Evolutionary conservation across 2,888 invertebrate species (phyloP).

Genomic region (Antheraea assamensis): DNA sequence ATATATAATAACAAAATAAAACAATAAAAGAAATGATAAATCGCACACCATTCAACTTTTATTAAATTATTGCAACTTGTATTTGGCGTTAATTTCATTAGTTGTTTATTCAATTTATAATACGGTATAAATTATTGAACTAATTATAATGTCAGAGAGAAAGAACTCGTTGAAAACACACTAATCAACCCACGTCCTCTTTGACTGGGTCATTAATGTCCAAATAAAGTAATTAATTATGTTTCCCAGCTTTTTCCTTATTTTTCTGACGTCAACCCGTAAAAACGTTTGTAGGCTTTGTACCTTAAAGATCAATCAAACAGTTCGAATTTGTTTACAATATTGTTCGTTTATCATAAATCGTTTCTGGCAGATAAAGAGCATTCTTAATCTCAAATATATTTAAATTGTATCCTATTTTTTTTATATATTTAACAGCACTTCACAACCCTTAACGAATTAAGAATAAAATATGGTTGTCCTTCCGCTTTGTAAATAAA

Average conservation of each 20-base stretch:
- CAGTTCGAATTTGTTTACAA: conserved; percentile 59
- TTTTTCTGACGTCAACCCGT: conserved; percentile 69
- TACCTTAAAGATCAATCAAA: conserved; percentile 76
- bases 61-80: neutral
- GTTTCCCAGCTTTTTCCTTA: conserved; percentile 69
- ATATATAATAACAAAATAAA: too few relatives aligned
- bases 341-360: conserved; percentile 56
- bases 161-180: conserved; percentile 60
- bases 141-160: conserved; percentile 47
- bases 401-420: too few relatives aligned
- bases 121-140: conserved; percentile 9
- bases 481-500: neutral
- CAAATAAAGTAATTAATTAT: conserved; percentile 81
- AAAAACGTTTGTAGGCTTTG: conserved; percentile 66
- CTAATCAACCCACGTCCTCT: conserved; percentile 73
- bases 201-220: conserved; percentile 78
- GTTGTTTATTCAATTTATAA: neutral
- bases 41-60: neutral
- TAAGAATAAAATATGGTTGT: neutral
- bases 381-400: neutral
- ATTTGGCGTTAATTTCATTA: neutral
- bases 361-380: neutral
- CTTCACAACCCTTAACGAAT: too few relatives aligned
- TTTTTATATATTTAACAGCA: neutral
- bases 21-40: too few relatives aligned